Conservation (phyloP, 2,888 invertebrate genomes). For the Liopterus haemorrhoidalis region DNA sequence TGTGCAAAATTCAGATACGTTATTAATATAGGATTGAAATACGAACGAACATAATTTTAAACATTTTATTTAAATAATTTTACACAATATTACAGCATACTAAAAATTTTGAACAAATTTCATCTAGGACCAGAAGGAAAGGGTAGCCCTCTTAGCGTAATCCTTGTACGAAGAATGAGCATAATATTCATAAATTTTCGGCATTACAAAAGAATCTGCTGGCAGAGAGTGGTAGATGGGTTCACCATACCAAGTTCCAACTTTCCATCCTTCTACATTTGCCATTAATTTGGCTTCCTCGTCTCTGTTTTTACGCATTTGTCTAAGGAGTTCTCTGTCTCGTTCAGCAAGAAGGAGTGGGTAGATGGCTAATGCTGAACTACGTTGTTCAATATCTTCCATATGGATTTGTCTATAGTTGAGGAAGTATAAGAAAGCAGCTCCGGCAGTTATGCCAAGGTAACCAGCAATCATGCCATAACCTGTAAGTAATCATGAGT, state of each 20-base stretch:
- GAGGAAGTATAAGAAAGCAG: slow-evolving; percentile 53
- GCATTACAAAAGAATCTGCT: slow-evolving; percentile 57
- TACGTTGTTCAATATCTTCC: slow-evolving; percentile 67
- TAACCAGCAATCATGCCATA: slow-evolving; percentile 58
- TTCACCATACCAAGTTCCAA: slow-evolving; percentile 83
- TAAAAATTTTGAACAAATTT: not conserved
- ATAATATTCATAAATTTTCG: slow-evolving; percentile 65
- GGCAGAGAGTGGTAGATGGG: slow-evolving; percentile 68
- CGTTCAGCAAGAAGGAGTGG: slow-evolving; percentile 78
- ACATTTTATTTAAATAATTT: not conserved
- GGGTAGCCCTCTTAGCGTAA: slow-evolving; percentile 49
- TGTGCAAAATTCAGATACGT: too few species aligned
- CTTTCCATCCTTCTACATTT: slow-evolving; percentile 85
- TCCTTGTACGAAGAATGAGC: slow-evolving; percentile 55
- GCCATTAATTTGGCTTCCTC: slow-evolving; percentile 84
- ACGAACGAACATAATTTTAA: not conserved
- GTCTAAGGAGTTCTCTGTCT: slow-evolving; percentile 77
- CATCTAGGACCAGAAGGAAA: slow-evolving; percentile 53
- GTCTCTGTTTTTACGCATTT: slow-evolving; percentile 71
- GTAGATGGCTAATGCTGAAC: slow-evolving; percentile 67
- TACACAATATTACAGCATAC: not conserved
- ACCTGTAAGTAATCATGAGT: too few species aligned
- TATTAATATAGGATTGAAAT: not conserved
- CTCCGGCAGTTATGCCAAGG: slow-evolving; percentile 51
- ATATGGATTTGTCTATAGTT: slow-evolving; percentile 50